These are phyloP conservation scores for Melanotaenia duboulayi DNA, from an alignment of 2,113 vertebrate genomes.

Conservation along the genomic window DNA sequence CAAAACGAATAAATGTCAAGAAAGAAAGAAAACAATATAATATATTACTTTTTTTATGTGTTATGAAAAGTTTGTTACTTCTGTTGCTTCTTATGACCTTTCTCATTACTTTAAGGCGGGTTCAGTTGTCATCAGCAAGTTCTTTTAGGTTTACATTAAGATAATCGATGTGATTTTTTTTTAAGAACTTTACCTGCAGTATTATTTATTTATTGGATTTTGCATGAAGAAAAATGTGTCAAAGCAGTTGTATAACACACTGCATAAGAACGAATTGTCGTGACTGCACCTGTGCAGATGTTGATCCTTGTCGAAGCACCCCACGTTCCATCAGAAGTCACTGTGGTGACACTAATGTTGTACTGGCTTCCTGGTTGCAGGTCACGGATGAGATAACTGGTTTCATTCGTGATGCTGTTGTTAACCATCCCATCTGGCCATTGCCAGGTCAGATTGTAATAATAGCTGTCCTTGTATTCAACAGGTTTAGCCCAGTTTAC, in stretches of 20 bases:
- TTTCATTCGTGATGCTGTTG: rapidly evolving
- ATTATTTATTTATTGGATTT: not conserved
- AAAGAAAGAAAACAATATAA: not conserved
- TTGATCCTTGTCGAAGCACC: not conserved
- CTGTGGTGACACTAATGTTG: conserved; percentile 69
- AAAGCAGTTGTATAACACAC: not conserved
- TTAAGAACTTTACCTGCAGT: not conserved
- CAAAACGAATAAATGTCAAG: conserved; percentile 3
- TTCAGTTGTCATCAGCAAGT: too few relatives aligned
- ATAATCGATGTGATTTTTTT: too few relatives aligned
- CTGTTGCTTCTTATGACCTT: not conserved
- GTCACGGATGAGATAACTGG: rapidly evolving
- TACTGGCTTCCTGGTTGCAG: conserved; percentile 78
- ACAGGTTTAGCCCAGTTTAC: conserved; percentile 69
- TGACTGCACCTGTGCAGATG: conserved; percentile 80
- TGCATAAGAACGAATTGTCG: not conserved
- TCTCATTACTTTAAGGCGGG: too few relatives aligned
- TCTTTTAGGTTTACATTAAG: too few relatives aligned
- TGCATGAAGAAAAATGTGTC: not conserved
- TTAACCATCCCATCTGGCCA: not conserved
- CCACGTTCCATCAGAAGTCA: conserved; percentile 50
- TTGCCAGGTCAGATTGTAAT: conserved; percentile 54
- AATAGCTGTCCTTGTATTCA: conserved; percentile 41
- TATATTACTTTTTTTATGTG: not conserved
- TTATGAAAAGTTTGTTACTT: not conserved